Evolutionary conservation across 1,140 invertebrate species (phyloP).

Genomic region (Ceratosolen solmsi): DNA sequence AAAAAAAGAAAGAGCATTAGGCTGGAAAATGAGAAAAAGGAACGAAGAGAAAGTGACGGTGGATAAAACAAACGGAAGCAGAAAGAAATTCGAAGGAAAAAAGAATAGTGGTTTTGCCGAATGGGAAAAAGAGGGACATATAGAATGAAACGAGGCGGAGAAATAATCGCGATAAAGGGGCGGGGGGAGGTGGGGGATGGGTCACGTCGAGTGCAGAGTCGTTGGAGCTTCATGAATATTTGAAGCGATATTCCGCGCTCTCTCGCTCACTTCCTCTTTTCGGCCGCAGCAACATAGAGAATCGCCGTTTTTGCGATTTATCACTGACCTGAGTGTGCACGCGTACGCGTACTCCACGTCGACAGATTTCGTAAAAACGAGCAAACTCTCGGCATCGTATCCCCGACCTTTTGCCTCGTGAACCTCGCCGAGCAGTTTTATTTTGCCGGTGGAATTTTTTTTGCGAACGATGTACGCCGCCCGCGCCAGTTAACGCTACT

Average conservation of each 20-base stretch:
- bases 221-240: constrained; percentile 51
- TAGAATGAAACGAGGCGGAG: constrained; percentile 5
- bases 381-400: background rate
- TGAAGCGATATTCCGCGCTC: constrained; percentile 44
- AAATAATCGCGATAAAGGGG: constrained; percentile 21
- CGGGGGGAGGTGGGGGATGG: constrained; percentile 36
- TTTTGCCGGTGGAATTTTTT: constrained; percentile 38
- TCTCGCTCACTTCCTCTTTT: constrained; percentile 36
- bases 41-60: constrained; percentile 34
- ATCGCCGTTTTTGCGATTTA: constrained; percentile 49
- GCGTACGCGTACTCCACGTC: background rate
- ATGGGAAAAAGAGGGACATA: constrained; percentile 25
- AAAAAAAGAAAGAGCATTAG: constrained; percentile 13
- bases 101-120: background rate
- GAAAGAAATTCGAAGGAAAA: background rate
- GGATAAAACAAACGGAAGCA: constrained; percentile 40
- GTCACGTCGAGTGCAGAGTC: constrained; percentile 42
- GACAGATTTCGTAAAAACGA: background rate
- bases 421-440: constrained; percentile 43
- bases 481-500: background rate
- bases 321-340: constrained; percentile 35
- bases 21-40: constrained; percentile 27
- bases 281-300: background rate
- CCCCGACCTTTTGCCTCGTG: constrained; percentile 25
- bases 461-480: background rate